Evolutionary conservation across 2,888 invertebrate species (phyloP).

Genomic region (Aethes cnicana): DNA sequence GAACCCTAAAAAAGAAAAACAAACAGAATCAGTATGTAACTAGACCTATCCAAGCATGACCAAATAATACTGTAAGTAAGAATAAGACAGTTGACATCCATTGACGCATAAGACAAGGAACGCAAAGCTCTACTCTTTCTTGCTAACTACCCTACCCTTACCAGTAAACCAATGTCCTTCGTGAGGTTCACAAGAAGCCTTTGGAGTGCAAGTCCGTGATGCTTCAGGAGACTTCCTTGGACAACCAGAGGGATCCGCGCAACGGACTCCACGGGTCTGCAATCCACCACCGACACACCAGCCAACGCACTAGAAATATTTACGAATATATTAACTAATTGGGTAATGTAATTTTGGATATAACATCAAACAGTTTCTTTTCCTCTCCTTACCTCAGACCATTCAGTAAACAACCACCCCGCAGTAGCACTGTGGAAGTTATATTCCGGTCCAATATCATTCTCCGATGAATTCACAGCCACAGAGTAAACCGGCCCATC

Average conservation of each 20-base stretch:
- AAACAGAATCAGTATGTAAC: too few species aligned
- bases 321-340: too few species aligned
- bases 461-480: constrained; percentile 58
- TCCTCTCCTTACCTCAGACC: constrained; percentile 84
- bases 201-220: constrained; percentile 85
- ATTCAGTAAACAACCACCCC: constrained; percentile 82
- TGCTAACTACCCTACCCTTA: too few species aligned
- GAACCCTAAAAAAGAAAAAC: too few species aligned
- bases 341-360: too few species aligned
- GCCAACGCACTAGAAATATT: constrained; percentile 89
- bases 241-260: constrained; percentile 85
- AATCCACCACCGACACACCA: constrained; percentile 88
- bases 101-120: too few species aligned
- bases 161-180: constrained; percentile 92
- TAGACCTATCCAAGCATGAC: too few species aligned
- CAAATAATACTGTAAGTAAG: too few species aligned
- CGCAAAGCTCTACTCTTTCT: too few species aligned
- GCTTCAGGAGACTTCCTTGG: constrained; percentile 82
- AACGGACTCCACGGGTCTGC: constrained; percentile 87
- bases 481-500: constrained; percentile 71
- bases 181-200: constrained; percentile 84
- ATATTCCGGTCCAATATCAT: constrained; percentile 67
- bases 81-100: too few species aligned
- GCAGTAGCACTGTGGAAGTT: constrained; percentile 57
- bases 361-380: too few species aligned